Conservation (phyloP, 1,140 invertebrate genomes). For the Aphelenchoides besseyi region DNA sequence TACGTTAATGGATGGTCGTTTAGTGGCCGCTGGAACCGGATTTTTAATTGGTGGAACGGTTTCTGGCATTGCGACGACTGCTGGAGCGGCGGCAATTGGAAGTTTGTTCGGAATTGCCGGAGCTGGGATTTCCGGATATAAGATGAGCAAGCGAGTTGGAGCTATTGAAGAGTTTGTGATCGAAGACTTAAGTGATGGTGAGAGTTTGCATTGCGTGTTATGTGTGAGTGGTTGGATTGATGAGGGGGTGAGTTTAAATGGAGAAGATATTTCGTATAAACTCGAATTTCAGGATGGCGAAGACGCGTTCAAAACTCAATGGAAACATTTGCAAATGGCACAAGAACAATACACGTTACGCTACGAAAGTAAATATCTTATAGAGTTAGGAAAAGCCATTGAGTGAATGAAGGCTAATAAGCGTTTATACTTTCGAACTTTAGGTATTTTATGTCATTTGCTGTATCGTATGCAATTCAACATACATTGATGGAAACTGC, state of each 20-base stretch:
- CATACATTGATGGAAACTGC: slow-evolving; percentile 75
- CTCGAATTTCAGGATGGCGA: slow-evolving; percentile 37
- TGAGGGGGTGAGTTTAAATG: slow-evolving; percentile 24
- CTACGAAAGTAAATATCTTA: slow-evolving; percentile 72
- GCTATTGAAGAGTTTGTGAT: slow-evolving; percentile 66
- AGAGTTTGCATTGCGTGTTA: slow-evolving; percentile 49
- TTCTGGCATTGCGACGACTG: slow-evolving; percentile 49
- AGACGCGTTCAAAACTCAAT: slow-evolving; percentile 62
- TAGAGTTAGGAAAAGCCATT: slow-evolving; percentile 65
- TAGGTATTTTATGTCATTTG: slow-evolving; percentile 71
- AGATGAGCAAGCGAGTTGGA: slow-evolving; percentile 66
- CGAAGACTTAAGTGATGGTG: slow-evolving; percentile 62
- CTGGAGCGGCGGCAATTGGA: slow-evolving; percentile 64
- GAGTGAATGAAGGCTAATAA: too few relatives aligned
- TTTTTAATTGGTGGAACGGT: slow-evolving; percentile 63
- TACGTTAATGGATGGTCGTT: slow-evolving; percentile 18
- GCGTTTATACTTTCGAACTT: too few relatives aligned
- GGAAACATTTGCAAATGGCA: slow-evolving; percentile 69
- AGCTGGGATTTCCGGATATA: slow-evolving; percentile 65
- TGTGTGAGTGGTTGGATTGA: slow-evolving; percentile 57
- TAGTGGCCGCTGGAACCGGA: slow-evolving; percentile 64
- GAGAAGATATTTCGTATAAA: not conserved
- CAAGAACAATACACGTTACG: slow-evolving; percentile 72
- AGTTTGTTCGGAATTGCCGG: slow-evolving; percentile 66
- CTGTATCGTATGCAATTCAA: slow-evolving; percentile 71